Evolutionary conservation across 2,888 invertebrate genomes (phyloP), one percentile per base, ranked within the genome.

Genomic region (Blastobasis lacticolella): DNA sequence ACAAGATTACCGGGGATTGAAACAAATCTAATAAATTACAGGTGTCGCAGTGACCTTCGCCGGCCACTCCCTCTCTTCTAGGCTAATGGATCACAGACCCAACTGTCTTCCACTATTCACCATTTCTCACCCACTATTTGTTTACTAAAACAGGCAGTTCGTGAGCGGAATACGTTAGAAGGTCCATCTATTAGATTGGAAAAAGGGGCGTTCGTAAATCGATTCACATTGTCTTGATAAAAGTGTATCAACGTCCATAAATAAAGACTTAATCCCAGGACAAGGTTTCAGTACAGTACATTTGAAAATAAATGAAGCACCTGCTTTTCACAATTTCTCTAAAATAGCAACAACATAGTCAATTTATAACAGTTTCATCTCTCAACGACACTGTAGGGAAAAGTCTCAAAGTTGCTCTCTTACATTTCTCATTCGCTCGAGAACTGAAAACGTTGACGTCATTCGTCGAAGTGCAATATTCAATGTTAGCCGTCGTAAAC

Each of bases 21-120:
- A 79, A 77, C 74, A 81, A 85, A 85, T 82, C 81, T 79, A 85
- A 85, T 83, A 83, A 82, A 83, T 77, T 75, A 69, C 75, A 80
- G 78, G 78, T 81, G 78, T 72, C 72, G 68, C 62, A 63, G 55
- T 62, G 71, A 68, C 75, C 77, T 77, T 76, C 66, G 59, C 58
- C 23, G 23, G 55, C 66, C 72, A 58, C 68, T 65, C 67, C 67
- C 60, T 58, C 65, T 65, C 62, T 63, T 57, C 49, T 51, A 54
- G 51, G 54, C 58, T 72, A 69, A 74, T 69, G 63, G 65, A 60
- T 56, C 53, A 53, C 58, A 55, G 60, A 53, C 63, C 59, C 55
- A 61, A 61, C 47, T 54, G 52, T 52, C 56, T 49, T 54, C 47
- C 52, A 52, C 57, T 54, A 56, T 59, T 59, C 23, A 23, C 23